A percentile compares a stretch with the other conserved stretches of the same genome.
Evolutionary conservation across 2,888 invertebrate genomes (phyloP).

Genomic region (Conistra vaccinii): DNA sequence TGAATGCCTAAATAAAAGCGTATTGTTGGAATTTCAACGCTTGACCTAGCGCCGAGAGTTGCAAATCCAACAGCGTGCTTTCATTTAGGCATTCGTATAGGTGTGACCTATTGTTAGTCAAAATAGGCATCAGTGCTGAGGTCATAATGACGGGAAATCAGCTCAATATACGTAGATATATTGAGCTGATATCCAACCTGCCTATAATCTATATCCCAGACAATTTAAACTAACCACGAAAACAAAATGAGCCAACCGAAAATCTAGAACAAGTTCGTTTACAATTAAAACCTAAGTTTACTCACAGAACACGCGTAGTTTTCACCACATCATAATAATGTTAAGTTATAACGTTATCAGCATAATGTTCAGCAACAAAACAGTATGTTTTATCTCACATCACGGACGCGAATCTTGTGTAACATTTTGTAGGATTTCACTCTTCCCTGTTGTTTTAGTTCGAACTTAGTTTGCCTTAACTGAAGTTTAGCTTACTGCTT

Average conservation of each 20-base stretch:
- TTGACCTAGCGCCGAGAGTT: too few species aligned
- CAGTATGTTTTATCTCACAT: slow-evolving; percentile 47
- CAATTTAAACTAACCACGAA: neutral
- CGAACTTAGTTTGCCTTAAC: slow-evolving; percentile 26
- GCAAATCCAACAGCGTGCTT: too few species aligned
- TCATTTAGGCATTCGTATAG: too few species aligned
- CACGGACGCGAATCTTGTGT: slow-evolving; percentile 16
- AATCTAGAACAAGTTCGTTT: slow-evolving; percentile 16
- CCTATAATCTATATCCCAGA: neutral
- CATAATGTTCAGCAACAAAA: slow-evolving; percentile 38
- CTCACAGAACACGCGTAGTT: neutral
- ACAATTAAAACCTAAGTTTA: slow-evolving; percentile 33
- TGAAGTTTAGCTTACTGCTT: slow-evolving; percentile 20
- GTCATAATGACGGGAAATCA: too few species aligned
- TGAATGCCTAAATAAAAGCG: too few species aligned
- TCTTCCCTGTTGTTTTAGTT: slow-evolving; percentile 31
- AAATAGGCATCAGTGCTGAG: neutral
- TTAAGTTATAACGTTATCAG: slow-evolving; percentile 20
- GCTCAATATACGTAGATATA: too few species aligned
- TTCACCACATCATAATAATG: slow-evolving; percentile 31
- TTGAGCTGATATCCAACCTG: neutral
- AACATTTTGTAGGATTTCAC: slow-evolving; percentile 51
- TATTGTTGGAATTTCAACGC: too few species aligned
- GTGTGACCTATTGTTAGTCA: too few species aligned
- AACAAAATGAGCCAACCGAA: neutral